Evolutionary conservation across 2,888 invertebrate species (phyloP).

Genomic region (Ptilodon capucinus): DNA sequence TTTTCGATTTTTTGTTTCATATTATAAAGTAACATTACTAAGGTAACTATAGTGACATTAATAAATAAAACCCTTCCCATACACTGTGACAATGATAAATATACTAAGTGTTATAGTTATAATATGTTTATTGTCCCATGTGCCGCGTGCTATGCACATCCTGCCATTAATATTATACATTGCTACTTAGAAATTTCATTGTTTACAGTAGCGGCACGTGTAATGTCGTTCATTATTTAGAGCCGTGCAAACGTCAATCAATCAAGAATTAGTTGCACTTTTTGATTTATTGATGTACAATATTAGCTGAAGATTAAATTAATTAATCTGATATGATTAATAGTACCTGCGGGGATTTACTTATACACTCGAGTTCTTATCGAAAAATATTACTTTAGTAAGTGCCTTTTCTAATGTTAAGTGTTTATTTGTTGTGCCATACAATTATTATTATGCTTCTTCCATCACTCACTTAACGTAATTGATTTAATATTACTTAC

Average conservation of each 20-base stretch:
- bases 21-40: neutral
- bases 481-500: too few relatives aligned
- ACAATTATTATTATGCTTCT: too few relatives aligned
- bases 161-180: conserved; percentile 14
- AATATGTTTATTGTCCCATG: conserved; percentile 29
- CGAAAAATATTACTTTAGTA: too few relatives aligned
- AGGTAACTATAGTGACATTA: neutral
- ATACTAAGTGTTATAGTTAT: conserved; percentile 5
- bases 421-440: too few relatives aligned
- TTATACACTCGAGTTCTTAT: too few relatives aligned
- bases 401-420: neutral
- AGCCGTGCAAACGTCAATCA: neutral
- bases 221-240: neutral
- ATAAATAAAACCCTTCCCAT: neutral
- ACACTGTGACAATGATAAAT: neutral
- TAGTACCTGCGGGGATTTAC: too few relatives aligned
- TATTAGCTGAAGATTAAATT: too few relatives aligned
- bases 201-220: conserved; percentile 16
- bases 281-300: neutral
- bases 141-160: conserved; percentile 17
- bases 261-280: neutral
- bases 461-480: too few relatives aligned
- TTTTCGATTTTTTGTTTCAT: neutral
- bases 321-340: neutral
- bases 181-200: conserved; percentile 14